phyloP scores from a whole-genome alignment of 2,888 invertebrate genomes.

The Furcula furcula region DNA sequence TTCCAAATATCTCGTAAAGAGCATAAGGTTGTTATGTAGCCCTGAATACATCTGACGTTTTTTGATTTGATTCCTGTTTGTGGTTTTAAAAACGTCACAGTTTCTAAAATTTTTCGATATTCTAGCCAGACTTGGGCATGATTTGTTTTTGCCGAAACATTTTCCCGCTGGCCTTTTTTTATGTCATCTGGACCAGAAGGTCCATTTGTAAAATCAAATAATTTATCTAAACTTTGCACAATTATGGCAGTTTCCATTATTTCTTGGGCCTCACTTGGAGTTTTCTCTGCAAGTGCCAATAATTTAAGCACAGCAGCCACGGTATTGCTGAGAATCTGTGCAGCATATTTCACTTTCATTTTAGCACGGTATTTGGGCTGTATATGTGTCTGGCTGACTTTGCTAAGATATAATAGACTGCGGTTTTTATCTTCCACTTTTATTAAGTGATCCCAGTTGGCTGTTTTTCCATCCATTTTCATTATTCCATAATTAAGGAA shows the following conservation, averaged over 20 bases:
- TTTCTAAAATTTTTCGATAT: slow-evolving; percentile 1
- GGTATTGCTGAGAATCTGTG: slow-evolving; percentile 20
- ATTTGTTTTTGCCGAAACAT: slow-evolving; percentile 3
- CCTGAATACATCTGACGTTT: slow-evolving; percentile 4
- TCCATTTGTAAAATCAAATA: slow-evolving; percentile 23
- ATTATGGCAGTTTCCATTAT: slow-evolving; percentile 4
- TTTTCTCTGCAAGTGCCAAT: slow-evolving; percentile 2
- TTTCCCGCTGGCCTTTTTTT: slow-evolving; percentile 10
- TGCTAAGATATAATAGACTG: slow-evolving; percentile 8
- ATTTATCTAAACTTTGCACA: slow-evolving; percentile 9
- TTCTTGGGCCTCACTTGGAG: neutral
- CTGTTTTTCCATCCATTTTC: slow-evolving; percentile 5
- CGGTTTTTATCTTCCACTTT: slow-evolving; percentile 12
- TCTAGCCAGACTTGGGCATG: slow-evolving; percentile 4
- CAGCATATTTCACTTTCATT: slow-evolving; percentile 24
- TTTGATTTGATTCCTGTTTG: neutral
- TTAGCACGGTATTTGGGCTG: slow-evolving; percentile 11
- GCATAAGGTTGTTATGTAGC: slow-evolving; percentile 1
- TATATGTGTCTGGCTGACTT: slow-evolving; percentile 10
- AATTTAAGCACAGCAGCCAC: slow-evolving; percentile 17
- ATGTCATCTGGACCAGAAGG: slow-evolving; percentile 17
- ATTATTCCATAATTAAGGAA: slow-evolving; percentile 9
- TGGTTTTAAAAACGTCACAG: slow-evolving; percentile 1
- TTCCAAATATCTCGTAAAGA: slow-evolving; percentile 4
- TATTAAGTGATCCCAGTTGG: slow-evolving; percentile 13